Evolutionary conservation across 2,797 vertebrate species (phyloP).

Genomic region (Zenarchopterus dispar): DNA sequence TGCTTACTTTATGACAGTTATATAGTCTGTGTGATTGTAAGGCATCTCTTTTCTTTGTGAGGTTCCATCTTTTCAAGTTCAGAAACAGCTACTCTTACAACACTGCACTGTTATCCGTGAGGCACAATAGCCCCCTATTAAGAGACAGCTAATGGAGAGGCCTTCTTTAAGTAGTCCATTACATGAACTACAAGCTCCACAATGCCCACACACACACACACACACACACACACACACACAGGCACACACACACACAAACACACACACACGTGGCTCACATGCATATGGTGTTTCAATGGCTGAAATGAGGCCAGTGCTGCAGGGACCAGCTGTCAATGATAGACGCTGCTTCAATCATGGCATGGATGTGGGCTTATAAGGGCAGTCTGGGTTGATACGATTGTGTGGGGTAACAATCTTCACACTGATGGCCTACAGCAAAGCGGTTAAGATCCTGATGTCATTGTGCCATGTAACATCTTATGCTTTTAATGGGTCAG

Average conservation of each 20-base stretch:
- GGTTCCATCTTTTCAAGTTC: constrained; percentile 18
- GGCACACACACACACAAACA: constrained; percentile 9
- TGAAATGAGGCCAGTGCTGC: constrained; percentile 46
- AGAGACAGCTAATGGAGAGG: constrained; percentile 20
- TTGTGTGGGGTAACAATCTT: constrained; percentile 19
- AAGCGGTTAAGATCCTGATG: constrained; percentile 5
- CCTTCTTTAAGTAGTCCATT: constrained; percentile 27
- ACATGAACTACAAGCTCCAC: constrained; percentile 14
- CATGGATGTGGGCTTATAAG: constrained; percentile 54
- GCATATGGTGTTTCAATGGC: constrained; percentile 15
- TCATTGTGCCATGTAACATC: constrained; percentile 33
- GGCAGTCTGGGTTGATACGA: constrained; percentile 30
- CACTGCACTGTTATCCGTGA: constrained; percentile 7
- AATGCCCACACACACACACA: neutral
- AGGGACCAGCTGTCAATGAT: constrained; percentile 44
- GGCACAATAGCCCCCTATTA: constrained; percentile 5
- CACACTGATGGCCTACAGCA: constrained; percentile 19
- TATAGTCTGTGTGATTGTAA: constrained; percentile 4
- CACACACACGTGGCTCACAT: constrained; percentile 4
- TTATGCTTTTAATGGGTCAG: constrained; percentile 35
- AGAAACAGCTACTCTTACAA: constrained; percentile 12
- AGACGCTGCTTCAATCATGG: constrained; percentile 42
- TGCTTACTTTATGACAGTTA: constrained; percentile 1
- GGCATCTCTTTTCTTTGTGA: neutral
- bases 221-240: no score